Evolutionary conservation across 2,797 vertebrate species (phyloP).

Genomic region (Lepidocolaptes lacrymiger): DNA sequence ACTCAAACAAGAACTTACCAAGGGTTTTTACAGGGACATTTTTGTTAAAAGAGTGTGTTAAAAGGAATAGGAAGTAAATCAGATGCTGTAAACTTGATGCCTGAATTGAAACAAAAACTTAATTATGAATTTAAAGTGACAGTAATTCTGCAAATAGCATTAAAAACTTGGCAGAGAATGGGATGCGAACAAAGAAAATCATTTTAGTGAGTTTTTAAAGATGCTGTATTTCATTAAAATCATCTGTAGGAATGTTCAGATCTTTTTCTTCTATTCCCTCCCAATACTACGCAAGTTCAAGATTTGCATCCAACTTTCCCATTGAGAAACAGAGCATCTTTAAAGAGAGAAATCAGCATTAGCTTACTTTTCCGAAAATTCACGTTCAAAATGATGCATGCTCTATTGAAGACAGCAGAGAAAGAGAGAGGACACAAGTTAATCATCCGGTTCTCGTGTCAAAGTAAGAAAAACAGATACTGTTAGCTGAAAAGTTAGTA

Average conservation of each 20-base stretch:
- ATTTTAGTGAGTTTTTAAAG: conserved; percentile 72
- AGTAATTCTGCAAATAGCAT: conserved; percentile 64
- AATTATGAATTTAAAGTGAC: conserved; percentile 67
- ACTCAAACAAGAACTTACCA: conserved; percentile 63
- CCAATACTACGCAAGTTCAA: conserved; percentile 27
- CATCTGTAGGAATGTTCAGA: neutral
- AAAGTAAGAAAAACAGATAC: conserved; percentile 58
- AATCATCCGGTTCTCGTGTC: conserved; percentile 73
- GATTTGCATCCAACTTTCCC: conserved; percentile 49
- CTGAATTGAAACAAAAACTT: conserved; percentile 69
- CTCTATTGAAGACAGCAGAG: conserved; percentile 92
- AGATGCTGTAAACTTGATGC: conserved; percentile 68
- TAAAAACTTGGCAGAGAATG: conserved; percentile 69
- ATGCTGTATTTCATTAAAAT: conserved; percentile 72
- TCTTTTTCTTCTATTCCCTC: conserved; percentile 34
- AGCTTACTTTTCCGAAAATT: conserved; percentile 95
- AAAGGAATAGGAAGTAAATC: conserved; percentile 72
- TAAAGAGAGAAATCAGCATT: conserved; percentile 84
- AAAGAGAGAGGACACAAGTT: conserved; percentile 77
- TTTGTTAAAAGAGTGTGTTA: conserved; percentile 73
- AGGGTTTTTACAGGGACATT: conserved; percentile 64
- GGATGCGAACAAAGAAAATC: conserved; percentile 65
- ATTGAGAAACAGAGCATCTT: conserved; percentile 83
- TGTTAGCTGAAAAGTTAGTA: conserved; percentile 56
- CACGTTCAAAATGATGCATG: conserved; percentile 96